Base-by-base conservation (phyloP, 2,888 invertebrate species). In the Allolobophora icterica region DNA sequence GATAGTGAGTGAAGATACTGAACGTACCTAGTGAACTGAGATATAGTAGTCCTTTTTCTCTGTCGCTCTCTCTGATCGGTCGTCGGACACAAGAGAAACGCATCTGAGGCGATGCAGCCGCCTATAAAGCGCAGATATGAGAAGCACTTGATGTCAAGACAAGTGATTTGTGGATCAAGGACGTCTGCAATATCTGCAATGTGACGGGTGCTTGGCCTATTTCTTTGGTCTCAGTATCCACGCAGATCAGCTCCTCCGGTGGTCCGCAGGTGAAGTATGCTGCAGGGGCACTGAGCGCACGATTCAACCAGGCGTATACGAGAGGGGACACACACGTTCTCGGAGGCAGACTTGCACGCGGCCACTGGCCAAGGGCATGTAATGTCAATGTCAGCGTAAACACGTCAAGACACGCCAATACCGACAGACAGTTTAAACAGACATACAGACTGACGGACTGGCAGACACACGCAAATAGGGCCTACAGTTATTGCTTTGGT, bases 61-160 rank as follows among this genome's bases (percentile, higher is more conserved):
- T 4, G 13, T 45, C 45, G 6, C 21, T 52, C 52, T n/a, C 30
- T 71, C 71, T 71, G 71, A 71, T 71, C 71, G 71, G 5, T 71
- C 71, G 30, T n/a, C 71, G 71, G 71, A 8, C 30, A 45, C n/a
- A n/a, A 13, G 6, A 71, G 13, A 71, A 71, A 8, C 71, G 71
- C 30, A 30, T 30, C 8, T 71, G 71, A 71, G 71, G 71, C 71
- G 71, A n/a, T 71, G 30, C 71, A 71, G 71, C 13, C n/a, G 71
- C 71, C 30, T 71, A 71, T 71, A 71, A 71, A 71, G 71, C 71
- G 8, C n/a, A n/a, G 71, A 71, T 71, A 71, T 71, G 71, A 71
- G 71, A 71, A 71, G 71, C n/a, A 71, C 71, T 71, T n/a, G 71
- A 71, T 71, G 71, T 71, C 71, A n/a, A n/a, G 17, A 71, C 71